Base-by-base conservation (phyloP, 2,888 invertebrate species). In the Xylocampa areola region DNA sequence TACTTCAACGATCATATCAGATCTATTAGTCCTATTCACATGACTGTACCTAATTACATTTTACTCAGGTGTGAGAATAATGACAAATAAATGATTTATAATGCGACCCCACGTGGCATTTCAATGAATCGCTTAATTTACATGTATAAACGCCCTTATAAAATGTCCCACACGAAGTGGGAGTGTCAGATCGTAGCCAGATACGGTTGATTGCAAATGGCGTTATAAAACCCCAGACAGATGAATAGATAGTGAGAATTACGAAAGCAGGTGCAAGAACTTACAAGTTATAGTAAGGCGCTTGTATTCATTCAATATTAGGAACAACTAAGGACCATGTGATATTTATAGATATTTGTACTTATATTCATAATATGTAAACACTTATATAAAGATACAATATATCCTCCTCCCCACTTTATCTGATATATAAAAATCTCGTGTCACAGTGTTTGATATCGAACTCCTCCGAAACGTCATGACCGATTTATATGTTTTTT, bases 221-320 rank as follows among this genome's bases (percentile, higher is more conserved):
- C 49, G 44, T 41, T 71, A 58, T 66, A 66, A 66, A 66, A 72
- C 60, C 39, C 32, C 37, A 49, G 61, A 59, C 41, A 27, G 68
- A 71, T 66, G 68, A 45, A 66, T 50, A 66, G 73, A 66, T 72
- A 66, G 72, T 59, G 48, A 21, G 41, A 47, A 59, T 72, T 72
- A 45, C 41, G 37, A 49, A 66, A 65, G 49, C 48, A 49, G 49
- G 48, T 21, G 10, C 6, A 41, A 29, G 4, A 11, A 7, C 8
- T 23, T 23, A 23, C 10, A 4, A 27, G 19, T 33, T 40, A 2
- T 1, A 1, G 14, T 30, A 44, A 44, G 58, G 33, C 43, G 43
- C 43, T 36, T 37, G 47, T 41, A 30, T 47, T 21, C 21, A 4
- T 2, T 21, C 7, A 2, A 7, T 21, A 21, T 6, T 7, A 1